These are phyloP conservation scores for Lateolabrax maculatus DNA, from an alignment of 2,797 vertebrate species.

Conservation along the genomic window DNA sequence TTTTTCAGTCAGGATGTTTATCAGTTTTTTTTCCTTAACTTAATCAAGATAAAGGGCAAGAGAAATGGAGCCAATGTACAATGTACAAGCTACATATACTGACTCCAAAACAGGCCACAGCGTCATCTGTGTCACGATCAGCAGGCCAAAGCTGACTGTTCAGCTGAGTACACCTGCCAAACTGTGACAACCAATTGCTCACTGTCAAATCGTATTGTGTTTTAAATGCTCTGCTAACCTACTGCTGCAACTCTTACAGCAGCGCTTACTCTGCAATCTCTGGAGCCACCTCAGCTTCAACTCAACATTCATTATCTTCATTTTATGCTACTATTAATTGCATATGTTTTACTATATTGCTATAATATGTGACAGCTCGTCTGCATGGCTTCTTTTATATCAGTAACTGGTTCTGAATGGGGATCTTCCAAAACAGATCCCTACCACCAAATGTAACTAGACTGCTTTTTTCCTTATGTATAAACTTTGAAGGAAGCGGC, in stretches of 20 bases:
- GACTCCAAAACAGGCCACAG: constrained; percentile 6
- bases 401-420: not conserved
- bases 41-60: constrained; percentile 45
- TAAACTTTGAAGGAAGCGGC: not conserved
- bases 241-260: constrained; percentile 46
- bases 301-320: constrained; percentile 14
- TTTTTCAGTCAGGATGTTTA: constrained; percentile 25
- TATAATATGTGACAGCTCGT: not conserved
- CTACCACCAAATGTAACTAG: not conserved
- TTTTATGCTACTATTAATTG: constrained; percentile 10
- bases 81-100: not conserved
- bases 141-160: constrained; percentile 10
- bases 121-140: constrained; percentile 13
- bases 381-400: not conserved
- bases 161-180: constrained; percentile 39
- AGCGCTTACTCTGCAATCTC: constrained; percentile 36
- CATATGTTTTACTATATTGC: constrained; percentile 20
- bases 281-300: constrained; percentile 27
- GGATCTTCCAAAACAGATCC: not conserved
- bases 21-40: constrained; percentile 1
- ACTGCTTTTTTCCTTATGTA: not conserved
- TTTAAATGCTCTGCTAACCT: constrained; percentile 40
- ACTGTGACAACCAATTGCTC: constrained; percentile 36
- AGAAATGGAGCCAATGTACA: constrained; percentile 21
- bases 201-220: constrained; percentile 47